These are phyloP conservation scores for Drosophila vallismaia DNA, from an alignment of 2,888 invertebrate species.

Conservation along the genomic window DNA sequence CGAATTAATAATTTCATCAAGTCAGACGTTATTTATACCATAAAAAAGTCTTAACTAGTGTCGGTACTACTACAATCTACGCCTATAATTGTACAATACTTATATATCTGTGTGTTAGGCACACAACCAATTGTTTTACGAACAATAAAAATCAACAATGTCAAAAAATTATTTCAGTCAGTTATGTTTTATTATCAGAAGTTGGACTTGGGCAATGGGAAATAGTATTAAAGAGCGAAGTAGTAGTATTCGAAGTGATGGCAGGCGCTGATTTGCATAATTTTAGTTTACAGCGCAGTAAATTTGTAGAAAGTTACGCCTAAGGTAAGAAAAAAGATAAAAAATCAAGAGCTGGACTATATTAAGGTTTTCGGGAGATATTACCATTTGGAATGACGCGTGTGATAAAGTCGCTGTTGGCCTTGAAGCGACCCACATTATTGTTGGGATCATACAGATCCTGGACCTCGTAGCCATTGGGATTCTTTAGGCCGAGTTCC, in stretches of 20 bases:
- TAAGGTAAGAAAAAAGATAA: conserved; percentile 35
- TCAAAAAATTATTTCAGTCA: conserved; percentile 2
- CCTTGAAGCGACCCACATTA: conserved; percentile 29
- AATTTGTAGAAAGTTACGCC: conserved; percentile 80
- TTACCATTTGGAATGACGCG: conserved; percentile 77
- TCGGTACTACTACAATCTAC: conserved; percentile 51
- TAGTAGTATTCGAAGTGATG: conserved; percentile 31
- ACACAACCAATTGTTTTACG: conserved; percentile 33
- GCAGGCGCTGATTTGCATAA: conserved; percentile 30
- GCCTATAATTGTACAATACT: conserved; percentile 65
- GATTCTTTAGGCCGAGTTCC: conserved; percentile 81
- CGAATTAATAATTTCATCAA: conserved; percentile 45
- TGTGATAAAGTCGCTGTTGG: conserved; percentile 54
- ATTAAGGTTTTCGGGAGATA: not conserved
- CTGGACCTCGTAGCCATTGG: conserved; percentile 78
- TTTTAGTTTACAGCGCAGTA: conserved; percentile 53
- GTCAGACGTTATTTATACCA: conserved; percentile 50
- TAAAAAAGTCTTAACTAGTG: conserved; percentile 48
- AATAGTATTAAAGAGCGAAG: conserved; percentile 2
- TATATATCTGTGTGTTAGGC: conserved; percentile 24
- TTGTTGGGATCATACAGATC: conserved; percentile 58
- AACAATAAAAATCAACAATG: conserved; percentile 39
- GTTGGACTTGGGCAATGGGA: not conserved
- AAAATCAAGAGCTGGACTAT: not conserved
- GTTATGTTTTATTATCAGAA: conserved; percentile 15